Evolutionary conservation across 2,113 vertebrate genomes (phyloP).

Genomic region (Trogon surrucura): DNA sequence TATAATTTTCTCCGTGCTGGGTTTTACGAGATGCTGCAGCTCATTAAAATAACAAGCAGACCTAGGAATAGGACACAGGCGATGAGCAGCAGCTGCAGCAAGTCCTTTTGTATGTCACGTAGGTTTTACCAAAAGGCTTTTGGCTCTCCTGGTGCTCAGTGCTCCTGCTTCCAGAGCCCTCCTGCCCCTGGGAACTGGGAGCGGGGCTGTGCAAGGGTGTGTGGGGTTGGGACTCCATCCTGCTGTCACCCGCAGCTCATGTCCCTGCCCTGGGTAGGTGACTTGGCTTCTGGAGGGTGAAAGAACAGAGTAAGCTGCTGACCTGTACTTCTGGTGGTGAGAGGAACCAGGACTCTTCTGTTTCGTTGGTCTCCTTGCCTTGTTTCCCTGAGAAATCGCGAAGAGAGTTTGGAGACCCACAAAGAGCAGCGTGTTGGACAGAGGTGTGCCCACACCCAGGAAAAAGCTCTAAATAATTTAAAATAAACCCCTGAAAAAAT

Average conservation of each 20-base stretch:
- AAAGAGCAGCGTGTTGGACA: background rate
- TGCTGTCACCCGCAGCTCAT: rapidly evolving
- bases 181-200: rapidly evolving
- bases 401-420: background rate
- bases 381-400: background rate
- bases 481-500: background rate
- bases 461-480: background rate
- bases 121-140: background rate
- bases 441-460: background rate
- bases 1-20: background rate
- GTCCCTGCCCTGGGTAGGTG: background rate
- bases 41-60: constrained; percentile 35
- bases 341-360: background rate
- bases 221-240: background rate
- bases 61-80: background rate
- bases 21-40: background rate
- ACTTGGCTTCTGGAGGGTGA: background rate
- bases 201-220: background rate
- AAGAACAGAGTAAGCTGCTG: background rate
- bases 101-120: rapidly evolving
- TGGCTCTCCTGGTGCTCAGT: rapidly evolving
- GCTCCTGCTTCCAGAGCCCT: too few species aligned
- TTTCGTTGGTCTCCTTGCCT: background rate
- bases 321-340: background rate
- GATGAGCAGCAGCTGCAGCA: background rate